phyloP scores from a whole-genome alignment of 1,140 invertebrate species.

The Helicoverpa zea region DNA sequence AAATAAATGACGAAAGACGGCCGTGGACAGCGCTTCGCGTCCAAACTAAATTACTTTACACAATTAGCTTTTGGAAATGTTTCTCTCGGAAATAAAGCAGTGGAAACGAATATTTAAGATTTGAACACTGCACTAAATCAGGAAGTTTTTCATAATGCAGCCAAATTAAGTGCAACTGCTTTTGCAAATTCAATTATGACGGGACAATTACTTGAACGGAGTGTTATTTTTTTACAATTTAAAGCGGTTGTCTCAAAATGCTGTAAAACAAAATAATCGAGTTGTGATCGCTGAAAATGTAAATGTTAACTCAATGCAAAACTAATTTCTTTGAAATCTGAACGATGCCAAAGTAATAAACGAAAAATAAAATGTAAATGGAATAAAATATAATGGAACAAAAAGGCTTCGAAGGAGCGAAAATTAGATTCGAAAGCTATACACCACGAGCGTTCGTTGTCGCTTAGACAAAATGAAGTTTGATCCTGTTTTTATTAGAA shows the following conservation, averaged over 20 bases:
- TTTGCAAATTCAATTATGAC: too few species aligned
- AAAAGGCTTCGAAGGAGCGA: constrained; percentile 48
- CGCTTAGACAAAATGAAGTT: constrained; percentile 64
- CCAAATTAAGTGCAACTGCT: background rate
- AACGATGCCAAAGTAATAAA: constrained; percentile 32
- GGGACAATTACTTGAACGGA: too few species aligned
- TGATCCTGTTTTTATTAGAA: constrained; percentile 60
- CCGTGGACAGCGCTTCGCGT: constrained; percentile 58
- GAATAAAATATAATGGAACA: constrained; percentile 58
- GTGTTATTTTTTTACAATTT: background rate
- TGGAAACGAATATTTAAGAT: constrained; percentile 53
- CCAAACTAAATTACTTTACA: constrained; percentile 68
- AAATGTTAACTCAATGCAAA: constrained; percentile 9
- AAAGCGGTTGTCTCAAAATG: background rate
- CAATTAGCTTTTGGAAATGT: constrained; percentile 70
- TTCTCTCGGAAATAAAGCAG: constrained; percentile 56
- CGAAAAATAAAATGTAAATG: constrained; percentile 56
- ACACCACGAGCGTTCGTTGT: constrained; percentile 57
- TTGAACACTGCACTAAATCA: constrained; percentile 14
- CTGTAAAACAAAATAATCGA: background rate
- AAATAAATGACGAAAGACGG: constrained; percentile 66
- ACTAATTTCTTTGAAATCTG: constrained; percentile 28
- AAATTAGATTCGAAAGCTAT: constrained; percentile 67
- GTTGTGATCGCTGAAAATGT: background rate
- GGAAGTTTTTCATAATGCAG: background rate